A percentile compares a stretch with the other conserved stretches of the same genome.
Evolutionary conservation across 2,888 invertebrate genomes (phyloP).

Genomic region (Matsumyia berberina): DNA sequence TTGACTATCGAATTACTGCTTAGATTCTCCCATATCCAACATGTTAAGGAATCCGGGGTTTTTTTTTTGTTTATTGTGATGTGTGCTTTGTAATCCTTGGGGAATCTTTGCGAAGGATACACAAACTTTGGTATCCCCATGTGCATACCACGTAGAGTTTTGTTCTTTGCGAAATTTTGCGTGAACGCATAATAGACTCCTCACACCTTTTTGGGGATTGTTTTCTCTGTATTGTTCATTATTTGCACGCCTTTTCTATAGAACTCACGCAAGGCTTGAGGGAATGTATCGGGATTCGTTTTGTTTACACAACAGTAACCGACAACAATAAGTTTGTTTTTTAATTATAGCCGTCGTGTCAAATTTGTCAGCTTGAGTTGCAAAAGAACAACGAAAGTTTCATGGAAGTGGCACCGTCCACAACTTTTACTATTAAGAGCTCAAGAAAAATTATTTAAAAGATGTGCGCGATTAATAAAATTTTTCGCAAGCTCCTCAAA

Average conservation of each 20-base stretch:
- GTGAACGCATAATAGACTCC: slow-evolving; percentile 63
- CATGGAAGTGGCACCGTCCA: no score
- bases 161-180: slow-evolving; percentile 37
- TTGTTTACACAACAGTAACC: neutral
- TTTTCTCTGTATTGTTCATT: slow-evolving; percentile 20
- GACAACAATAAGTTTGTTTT: neutral
- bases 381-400: no score
- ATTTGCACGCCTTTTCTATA: slow-evolving; percentile 28
- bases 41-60: slow-evolving; percentile 50
- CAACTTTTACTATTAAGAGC: no score
- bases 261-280: slow-evolving; percentile 35
- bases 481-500: no score
- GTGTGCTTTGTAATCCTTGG: slow-evolving; percentile 22
- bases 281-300: neutral
- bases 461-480: no score
- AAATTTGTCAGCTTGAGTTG: neutral
- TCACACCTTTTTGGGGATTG: slow-evolving; percentile 59
- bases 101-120: slow-evolving; percentile 8
- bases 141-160: slow-evolving; percentile 20
- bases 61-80: slow-evolving; percentile 59
- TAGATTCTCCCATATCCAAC: slow-evolving; percentile 22
- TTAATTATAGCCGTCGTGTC: neutral
- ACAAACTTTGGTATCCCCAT: slow-evolving; percentile 35
- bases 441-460: no score
- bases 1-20: slow-evolving; percentile 49